Base-by-base conservation (phyloP, 2,888 invertebrate genomes). In the Monochamus alternatus region DNA sequence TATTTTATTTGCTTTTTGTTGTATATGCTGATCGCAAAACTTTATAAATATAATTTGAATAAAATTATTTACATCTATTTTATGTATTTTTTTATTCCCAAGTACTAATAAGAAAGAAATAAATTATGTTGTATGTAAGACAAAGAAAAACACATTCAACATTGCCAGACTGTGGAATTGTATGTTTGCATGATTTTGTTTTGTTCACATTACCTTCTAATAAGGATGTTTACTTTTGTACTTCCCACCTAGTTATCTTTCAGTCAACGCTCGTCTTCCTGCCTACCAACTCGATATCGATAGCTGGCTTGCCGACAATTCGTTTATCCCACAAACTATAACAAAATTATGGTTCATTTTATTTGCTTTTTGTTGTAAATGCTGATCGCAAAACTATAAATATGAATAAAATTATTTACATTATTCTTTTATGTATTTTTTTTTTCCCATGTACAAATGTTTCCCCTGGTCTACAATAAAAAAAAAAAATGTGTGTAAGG, bases 1-100 rank as follows among this genome's bases (percentile, higher is more conserved):
- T 63, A 69, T 68, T 68, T 68, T 68, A 59, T 47, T 59, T 62
- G 69, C 69, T 69, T 69, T 69, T 68, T 69, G 69, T 69, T 67
- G 44, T 69, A 58, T 62, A 60, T 44, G 69, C 69, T n/a, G 14
- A 44, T 32, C 52, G 47, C 31, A 44, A 69, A 47, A 60, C 44
- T 38, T 69, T 69, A 60, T 60, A 60, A 69, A 69, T 44, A 69
- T 69, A 22, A 47, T 58, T 59, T 68, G 30, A 62, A 69, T 69
- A 69, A 69, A 47, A 32, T 62, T 32, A 60, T 60, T 69, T 60
- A 62, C 51, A 69, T 60, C 60, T 47, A 60, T 58, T 68, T 43
- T 30, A 10, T 3, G 47, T n/a, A 14, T 63, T 63, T 7, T 64
- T 52, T 66, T 12, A 9, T 47, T 47, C 47, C 47, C 38, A 7